Conservation (phyloP, 2,797 vertebrate genomes). For the Sebastiscus albofasciatus region DNA sequence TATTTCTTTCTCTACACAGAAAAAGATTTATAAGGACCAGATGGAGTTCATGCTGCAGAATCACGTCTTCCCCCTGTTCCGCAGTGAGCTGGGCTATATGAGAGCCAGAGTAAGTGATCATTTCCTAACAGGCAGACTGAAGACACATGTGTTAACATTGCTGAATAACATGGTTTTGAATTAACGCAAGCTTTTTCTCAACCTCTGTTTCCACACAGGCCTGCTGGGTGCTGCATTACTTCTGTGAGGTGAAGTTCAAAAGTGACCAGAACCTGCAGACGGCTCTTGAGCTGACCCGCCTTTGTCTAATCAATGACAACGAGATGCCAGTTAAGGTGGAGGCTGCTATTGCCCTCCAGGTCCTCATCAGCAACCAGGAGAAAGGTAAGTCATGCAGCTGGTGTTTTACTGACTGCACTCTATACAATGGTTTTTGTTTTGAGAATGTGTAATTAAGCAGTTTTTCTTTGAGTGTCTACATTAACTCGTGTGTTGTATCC, state of each 20-base stretch:
- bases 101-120: slow-evolving; percentile 91
- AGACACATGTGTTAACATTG: background rate
- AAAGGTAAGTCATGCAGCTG: slow-evolving; percentile 85
- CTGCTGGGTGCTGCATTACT: slow-evolving; percentile 99
- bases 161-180: background rate
- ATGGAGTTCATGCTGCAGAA: slow-evolving; percentile 99
- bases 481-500: background rate
- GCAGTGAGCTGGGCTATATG: slow-evolving; percentile 98
- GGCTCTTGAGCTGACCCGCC: slow-evolving; percentile 93
- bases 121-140: background rate
- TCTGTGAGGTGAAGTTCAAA: slow-evolving; percentile 99
- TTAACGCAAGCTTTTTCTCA: background rate
- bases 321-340: slow-evolving; percentile 99
- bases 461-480: background rate
- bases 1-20: slow-evolving; percentile 78
- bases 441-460: background rate
- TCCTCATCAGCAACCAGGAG: slow-evolving; percentile 99
- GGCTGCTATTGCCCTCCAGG: slow-evolving; percentile 98
- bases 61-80: slow-evolving; percentile 98
- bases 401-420: background rate
- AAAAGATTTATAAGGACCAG: slow-evolving; percentile 99
- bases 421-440: background rate
- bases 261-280: slow-evolving; percentile 98
- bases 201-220: slow-evolving; percentile 80
- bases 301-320: slow-evolving; percentile 96